Evolutionary conservation across 1,140 invertebrate genomes (phyloP), one percentile per base, ranked within the genome.

Genomic region (Drosophila sechellia): DNA sequence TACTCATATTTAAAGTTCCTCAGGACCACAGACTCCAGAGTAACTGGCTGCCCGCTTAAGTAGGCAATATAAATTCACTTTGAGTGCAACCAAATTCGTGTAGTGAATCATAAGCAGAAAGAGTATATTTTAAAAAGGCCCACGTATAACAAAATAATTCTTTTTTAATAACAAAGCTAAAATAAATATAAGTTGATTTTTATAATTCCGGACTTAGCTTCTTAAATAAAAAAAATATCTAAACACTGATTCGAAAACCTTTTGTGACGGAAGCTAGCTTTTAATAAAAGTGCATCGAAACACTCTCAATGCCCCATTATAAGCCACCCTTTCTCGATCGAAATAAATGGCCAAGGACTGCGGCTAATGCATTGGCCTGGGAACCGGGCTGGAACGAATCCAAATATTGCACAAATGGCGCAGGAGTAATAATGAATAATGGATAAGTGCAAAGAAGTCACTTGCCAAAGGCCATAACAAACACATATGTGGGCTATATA

Each of bases 21-120:
- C 15, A 12, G 31, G 25, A 35, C 25, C 40, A 43, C 40, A 20
- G 31, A 53, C 45, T 43, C 37, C 31, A 20, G 17, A 43, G 25
- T 27, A 39, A 49, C 40, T 10, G 1, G 17, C 27, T 31, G 49
- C 66, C 49, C 66, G 13, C 34, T 40, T 70, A 70, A 70, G 64
- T 69, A 70, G 66, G 64, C 66, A 70, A 70, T 70, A 70, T 65
- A 68, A 68, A 68, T 68, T 68, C 60, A 68, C 60, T 55, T 70
- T n/a, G 25, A 56, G 49, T 70, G 66, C 50, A 45, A 39, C 43
- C 31, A 17, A 68, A 69, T 46, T 46, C 40, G 37, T 69, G 60
- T 20, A 46, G 6, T 50, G 48, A 65, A 66, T 45, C 45, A 17
- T 37, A 54, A 49, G 37, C 35, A 20, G 31, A 31, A 45, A 46